Evolutionary conservation across 2,113 vertebrate species (phyloP).

Genomic region (Daphoenositta chrysoptera): DNA sequence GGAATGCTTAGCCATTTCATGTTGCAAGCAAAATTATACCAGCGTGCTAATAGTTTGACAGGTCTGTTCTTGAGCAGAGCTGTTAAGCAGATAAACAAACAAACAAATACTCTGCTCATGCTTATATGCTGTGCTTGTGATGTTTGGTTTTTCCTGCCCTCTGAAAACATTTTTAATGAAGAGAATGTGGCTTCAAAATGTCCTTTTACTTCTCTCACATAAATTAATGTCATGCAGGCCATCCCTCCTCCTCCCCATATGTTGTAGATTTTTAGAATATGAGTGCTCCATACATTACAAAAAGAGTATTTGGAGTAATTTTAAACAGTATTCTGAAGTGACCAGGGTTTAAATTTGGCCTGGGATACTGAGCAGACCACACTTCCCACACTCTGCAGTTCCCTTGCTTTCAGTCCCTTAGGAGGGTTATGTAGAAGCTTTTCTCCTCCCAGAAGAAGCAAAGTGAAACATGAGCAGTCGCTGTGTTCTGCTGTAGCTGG

Average conservation of each 20-base stretch:
- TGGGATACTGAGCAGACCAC: slow-evolving; percentile 46
- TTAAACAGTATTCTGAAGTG: slow-evolving; percentile 13
- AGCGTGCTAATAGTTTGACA: background rate
- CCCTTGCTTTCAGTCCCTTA: slow-evolving; percentile 31
- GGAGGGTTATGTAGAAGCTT: background rate
- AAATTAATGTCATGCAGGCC: background rate
- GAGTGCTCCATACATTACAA: background rate
- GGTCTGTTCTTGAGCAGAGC: slow-evolving; percentile 33
- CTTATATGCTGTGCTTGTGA: background rate
- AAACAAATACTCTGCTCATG: background rate
- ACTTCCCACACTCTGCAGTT: slow-evolving; percentile 67
- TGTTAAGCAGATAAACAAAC: slow-evolving; percentile 34
- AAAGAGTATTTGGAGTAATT: slow-evolving; percentile 1
- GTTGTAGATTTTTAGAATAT: background rate
- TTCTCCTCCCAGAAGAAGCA: background rate
- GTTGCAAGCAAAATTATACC: background rate
- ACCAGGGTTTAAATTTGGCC: slow-evolving; percentile 45
- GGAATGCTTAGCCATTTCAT: background rate
- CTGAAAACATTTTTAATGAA: background rate
- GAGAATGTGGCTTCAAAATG: background rate
- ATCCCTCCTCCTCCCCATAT: background rate
- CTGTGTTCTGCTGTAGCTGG: background rate
- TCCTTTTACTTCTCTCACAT: background rate
- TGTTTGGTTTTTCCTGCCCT: background rate
- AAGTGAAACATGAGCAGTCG: background rate